Percentiles rank a stretch among this genome's conserved stretches.
phyloP scores from a whole-genome alignment of 2,113 vertebrate species.

The Puntigrus tetrazona region DNA sequence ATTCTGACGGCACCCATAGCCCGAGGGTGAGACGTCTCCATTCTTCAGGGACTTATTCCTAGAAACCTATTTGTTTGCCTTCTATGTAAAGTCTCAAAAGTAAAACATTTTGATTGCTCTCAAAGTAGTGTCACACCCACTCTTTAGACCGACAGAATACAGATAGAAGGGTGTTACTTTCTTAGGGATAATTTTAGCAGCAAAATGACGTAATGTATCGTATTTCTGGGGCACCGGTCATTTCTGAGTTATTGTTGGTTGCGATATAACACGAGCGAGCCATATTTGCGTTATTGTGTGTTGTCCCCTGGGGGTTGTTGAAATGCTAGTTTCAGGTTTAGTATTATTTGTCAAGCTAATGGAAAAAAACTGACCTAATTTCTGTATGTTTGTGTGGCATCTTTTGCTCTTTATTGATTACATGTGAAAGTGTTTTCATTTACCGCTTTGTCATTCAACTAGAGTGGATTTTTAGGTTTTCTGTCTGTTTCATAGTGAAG shows the following conservation, averaged over 20 bases:
- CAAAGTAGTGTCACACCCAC: background rate
- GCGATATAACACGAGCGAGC: background rate
- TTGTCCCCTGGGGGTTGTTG: background rate
- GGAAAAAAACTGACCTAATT: slow-evolving; percentile 2
- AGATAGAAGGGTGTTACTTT: background rate
- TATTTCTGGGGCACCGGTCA: background rate
- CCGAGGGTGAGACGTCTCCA: background rate
- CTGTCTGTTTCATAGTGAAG: background rate
- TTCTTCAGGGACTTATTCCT: background rate
- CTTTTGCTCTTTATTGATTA: background rate
- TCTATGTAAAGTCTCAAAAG: background rate
- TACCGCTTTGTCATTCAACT: background rate
- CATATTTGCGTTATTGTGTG: background rate
- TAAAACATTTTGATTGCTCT: background rate
- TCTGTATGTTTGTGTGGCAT: background rate
- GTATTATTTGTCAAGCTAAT: background rate
- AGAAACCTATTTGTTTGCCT: background rate
- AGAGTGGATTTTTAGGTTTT: background rate
- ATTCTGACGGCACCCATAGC: no score
- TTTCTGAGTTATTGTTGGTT: background rate
- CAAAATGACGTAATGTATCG: background rate
- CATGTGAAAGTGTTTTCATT: background rate
- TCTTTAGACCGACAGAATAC: background rate
- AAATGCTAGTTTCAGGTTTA: background rate
- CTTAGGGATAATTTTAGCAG: background rate